A percentile compares a stretch with the other conserved stretches of the same genome.
These are phyloP conservation scores for Lichenostomus cassidix DNA, from an alignment of 2,113 vertebrate genomes.

Conservation along the genomic window DNA sequence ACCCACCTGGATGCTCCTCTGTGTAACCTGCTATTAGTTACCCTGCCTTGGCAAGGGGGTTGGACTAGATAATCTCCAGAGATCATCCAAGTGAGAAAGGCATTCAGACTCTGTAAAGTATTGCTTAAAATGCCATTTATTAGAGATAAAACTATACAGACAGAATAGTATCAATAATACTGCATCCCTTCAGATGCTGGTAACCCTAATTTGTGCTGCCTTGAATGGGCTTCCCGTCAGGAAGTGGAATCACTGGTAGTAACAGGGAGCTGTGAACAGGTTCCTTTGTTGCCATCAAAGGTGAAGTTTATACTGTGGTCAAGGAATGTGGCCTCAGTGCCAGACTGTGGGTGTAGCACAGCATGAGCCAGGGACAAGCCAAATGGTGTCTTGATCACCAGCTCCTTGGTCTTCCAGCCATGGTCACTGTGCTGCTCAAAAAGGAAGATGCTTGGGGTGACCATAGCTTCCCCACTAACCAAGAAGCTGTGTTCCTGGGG, in stretches of 20 bases:
- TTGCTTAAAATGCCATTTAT: background rate
- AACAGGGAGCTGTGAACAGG: background rate
- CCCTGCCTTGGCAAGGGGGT: background rate
- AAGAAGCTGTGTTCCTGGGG: background rate
- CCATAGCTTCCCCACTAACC: background rate
- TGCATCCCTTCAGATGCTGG: background rate
- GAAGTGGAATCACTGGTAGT: background rate
- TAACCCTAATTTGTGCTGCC: background rate
- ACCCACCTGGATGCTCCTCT: no score
- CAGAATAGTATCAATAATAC: background rate
- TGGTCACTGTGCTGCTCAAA: background rate
- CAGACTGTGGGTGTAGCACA: background rate
- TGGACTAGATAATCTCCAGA: background rate
- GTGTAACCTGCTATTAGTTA: background rate
- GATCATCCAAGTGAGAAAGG: background rate
- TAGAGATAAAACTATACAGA: background rate
- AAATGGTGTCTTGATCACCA: background rate
- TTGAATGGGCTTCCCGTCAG: background rate
- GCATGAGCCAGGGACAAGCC: background rate
- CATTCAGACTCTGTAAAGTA: background rate
- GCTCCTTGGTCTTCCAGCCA: rapidly evolving
- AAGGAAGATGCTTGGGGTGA: background rate
- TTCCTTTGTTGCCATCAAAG: background rate
- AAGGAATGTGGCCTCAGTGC: background rate
- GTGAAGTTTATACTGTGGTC: background rate